These are phyloP conservation scores for Troides aeacus DNA, from an alignment of 2,888 invertebrate genomes.

Conservation along the genomic window DNA sequence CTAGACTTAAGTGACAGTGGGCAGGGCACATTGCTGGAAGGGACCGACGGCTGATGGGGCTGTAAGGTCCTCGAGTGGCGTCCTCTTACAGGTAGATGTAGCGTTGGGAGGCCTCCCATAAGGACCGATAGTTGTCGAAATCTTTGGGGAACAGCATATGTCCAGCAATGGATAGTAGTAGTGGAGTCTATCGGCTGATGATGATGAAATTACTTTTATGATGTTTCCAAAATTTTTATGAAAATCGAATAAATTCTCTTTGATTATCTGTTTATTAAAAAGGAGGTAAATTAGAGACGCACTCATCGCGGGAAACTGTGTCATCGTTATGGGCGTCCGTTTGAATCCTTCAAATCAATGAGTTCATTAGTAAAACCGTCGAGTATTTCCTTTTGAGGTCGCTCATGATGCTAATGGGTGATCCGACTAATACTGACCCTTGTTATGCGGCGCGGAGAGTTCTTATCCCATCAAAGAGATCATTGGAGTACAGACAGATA, in stretches of 20 bases:
- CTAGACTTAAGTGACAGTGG: too few species aligned
- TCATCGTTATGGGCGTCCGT: slow-evolving; percentile 10
- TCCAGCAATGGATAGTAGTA: too few species aligned
- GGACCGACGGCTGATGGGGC: too few species aligned
- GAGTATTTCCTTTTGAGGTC: slow-evolving; percentile 19
- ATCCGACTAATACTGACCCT: slow-evolving; percentile 25
- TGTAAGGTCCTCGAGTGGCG: too few species aligned
- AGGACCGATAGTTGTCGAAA: too few species aligned
- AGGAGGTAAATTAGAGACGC: slow-evolving; percentile 4
- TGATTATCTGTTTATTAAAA: slow-evolving; percentile 12
- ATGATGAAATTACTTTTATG: not conserved
- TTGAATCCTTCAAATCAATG: slow-evolving; percentile 20
- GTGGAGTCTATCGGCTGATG: too few species aligned
- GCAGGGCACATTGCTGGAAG: too few species aligned
- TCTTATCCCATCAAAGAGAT: slow-evolving; percentile 15
- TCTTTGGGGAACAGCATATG: too few species aligned
- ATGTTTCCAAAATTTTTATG: not conserved
- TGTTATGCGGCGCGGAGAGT: slow-evolving; percentile 15
- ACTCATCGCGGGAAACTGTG: not conserved
- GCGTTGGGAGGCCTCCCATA: too few species aligned
- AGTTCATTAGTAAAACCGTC: slow-evolving; percentile 23
- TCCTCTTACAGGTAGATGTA: too few species aligned
- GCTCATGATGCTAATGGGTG: slow-evolving; percentile 18
- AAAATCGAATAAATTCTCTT: not conserved
- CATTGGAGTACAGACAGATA: not conserved